Evolutionary conservation across 2,888 invertebrate genomes (phyloP), one percentile per base, ranked within the genome.

Genomic region (Cepaea hortensis): DNA sequence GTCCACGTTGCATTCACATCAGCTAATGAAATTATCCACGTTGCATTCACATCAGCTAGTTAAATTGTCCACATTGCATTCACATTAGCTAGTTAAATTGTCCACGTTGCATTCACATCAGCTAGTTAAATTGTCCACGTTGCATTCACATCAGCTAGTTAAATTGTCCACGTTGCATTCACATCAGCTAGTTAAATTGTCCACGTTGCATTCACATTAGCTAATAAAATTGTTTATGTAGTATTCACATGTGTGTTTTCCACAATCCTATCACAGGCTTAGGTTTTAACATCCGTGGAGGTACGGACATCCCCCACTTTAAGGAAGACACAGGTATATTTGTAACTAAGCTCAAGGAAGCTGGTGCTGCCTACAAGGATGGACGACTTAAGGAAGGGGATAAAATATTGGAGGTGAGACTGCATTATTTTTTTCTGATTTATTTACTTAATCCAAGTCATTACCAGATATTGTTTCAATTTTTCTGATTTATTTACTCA

Each of bases 201-300:
- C 35, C 35, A n/a, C n/a, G 1, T 35, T 35, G 35, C 35, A 35
- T 35, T 35, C 35, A 35, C 35, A 35, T 20, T 68, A 68, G 68
- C 13, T 68, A n/a, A 18, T 15, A n/a, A n/a, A 5, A 68, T n/a
- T 20, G 68, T 68, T 18, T 4, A 68, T 18, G n/a, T 20, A 6
- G n/a, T 18, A 11, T 6, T 68, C 68, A 68, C 68, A 4, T 68
- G 68, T 9, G 15, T 20, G 0, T 68, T 18, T 68, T 18, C 18
- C 68, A 75, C 73, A 11, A 55, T 11, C 6, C 6, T 55, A 55
- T 11, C 83, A 48, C 86, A 94, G 95, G 95, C 85, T 92, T 95
- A 55, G 95, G 95, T 46, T 95, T 95, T 91, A 95, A 95, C 91
- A 95, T 95, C 79, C 91, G 94, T 79, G 95, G 95, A 84, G 95